Percentiles rank a stretch among this genome's conserved stretches.
These are phyloP conservation scores for Lycaena phlaeas DNA, from an alignment of 2,888 invertebrate genomes.

Conservation along the genomic window DNA sequence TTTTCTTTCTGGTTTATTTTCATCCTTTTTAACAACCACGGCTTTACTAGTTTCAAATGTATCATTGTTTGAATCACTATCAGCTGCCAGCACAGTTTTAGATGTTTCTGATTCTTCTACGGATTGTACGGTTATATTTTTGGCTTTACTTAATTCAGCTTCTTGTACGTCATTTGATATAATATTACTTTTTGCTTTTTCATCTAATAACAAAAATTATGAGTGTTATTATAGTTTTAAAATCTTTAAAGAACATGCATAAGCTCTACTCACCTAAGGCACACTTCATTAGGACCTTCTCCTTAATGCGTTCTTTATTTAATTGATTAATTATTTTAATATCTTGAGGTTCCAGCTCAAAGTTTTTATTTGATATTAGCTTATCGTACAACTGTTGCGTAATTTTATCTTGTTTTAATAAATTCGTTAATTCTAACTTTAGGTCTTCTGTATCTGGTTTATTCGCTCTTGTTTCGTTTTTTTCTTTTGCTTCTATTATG, in stretches of 20 bases:
- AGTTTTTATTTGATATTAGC: constrained; percentile 51
- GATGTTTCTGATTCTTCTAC: too few species aligned
- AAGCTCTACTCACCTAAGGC: constrained; percentile 56
- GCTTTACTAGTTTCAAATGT: too few species aligned
- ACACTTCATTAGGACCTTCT: constrained; percentile 38
- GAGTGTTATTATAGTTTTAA: too few species aligned
- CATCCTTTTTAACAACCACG: constrained; percentile 11
- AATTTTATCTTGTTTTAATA: constrained; percentile 53
- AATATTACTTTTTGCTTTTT: not conserved
- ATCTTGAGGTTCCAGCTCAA: constrained; percentile 57
- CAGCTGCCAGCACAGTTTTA: not conserved
- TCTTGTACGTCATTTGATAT: not conserved
- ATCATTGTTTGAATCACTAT: too few species aligned
- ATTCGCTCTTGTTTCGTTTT: constrained; percentile 20
- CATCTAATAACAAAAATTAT: constrained; percentile 6
- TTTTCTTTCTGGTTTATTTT: constrained; percentile 29
- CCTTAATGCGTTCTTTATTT: constrained; percentile 41
- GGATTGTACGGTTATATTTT: too few species aligned
- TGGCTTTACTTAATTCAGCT: not conserved
- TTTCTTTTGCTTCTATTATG: constrained; percentile 26
- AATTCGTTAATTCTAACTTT: constrained; percentile 36
- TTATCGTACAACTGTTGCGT: constrained; percentile 51
- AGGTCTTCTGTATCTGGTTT: constrained; percentile 30
- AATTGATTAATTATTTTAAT: constrained; percentile 63
- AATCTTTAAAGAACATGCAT: too few species aligned